Percentiles rank a stretch among this genome's conserved stretches.
Evolutionary conservation across 2,797 vertebrate genomes (phyloP).

Genomic region (Galaxias olidus): DNA sequence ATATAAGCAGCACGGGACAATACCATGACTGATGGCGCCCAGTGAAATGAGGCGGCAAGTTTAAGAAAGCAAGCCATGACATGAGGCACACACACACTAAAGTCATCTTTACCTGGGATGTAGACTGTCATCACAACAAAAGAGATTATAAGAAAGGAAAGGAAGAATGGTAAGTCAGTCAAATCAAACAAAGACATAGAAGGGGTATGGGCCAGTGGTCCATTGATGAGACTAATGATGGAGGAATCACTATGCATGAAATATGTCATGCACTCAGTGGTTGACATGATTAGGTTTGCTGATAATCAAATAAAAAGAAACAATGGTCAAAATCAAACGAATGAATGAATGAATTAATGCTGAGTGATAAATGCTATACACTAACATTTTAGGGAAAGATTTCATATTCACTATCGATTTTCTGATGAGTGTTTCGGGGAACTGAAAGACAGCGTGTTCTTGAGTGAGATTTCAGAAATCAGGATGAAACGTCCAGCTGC

Average conservation of each 20-base stretch:
- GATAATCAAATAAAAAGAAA: too few relatives aligned
- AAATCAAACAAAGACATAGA: slow-evolving; percentile 34
- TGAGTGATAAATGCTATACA: too few relatives aligned
- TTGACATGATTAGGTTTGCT: too few relatives aligned
- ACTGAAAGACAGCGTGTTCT: too few relatives aligned
- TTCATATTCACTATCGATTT: too few relatives aligned
- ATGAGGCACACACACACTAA: slow-evolving; percentile 37
- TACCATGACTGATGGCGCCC: background rate
- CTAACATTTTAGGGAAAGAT: too few relatives aligned
- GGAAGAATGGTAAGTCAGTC: slow-evolving; percentile 54
- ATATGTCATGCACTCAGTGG: background rate
- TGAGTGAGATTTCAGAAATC: background rate
- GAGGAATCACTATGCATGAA: background rate
- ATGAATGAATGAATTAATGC: too few relatives aligned
- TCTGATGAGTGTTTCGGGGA: too few relatives aligned
- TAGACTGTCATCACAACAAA: slow-evolving; percentile 76
- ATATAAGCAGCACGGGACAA: background rate
- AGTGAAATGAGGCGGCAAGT: slow-evolving; percentile 14
- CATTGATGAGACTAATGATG: background rate
- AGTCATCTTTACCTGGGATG: slow-evolving; percentile 80
- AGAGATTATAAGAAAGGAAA: slow-evolving; percentile 58
- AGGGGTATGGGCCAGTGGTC: background rate
- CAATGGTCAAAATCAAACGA: too few relatives aligned
- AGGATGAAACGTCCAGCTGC: background rate
- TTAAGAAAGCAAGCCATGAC: slow-evolving; percentile 54